Evolutionary conservation across 2,113 vertebrate genomes (phyloP).

Genomic region (Nibea albiflora): DNA sequence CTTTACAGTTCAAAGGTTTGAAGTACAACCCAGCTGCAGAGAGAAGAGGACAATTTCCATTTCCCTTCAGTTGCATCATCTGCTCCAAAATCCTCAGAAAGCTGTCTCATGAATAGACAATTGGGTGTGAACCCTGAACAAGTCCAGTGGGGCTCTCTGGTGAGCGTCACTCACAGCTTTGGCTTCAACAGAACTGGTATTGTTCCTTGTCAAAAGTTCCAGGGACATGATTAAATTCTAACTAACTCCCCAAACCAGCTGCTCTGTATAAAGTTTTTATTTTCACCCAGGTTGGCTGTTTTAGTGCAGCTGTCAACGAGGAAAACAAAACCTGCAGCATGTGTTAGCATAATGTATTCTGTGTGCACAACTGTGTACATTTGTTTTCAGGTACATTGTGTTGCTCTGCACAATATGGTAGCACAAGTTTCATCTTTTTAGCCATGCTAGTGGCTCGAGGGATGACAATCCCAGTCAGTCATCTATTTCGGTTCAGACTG

Average conservation of each 20-base stretch:
- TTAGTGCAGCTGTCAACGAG: background rate
- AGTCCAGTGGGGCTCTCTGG: conserved; percentile 9
- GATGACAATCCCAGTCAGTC: background rate
- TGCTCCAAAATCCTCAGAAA: conserved; percentile 29
- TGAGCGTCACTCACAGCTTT: conserved; percentile 14
- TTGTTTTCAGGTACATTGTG: background rate
- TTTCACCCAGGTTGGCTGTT: background rate
- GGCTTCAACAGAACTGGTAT: conserved; percentile 3
- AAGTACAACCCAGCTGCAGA: background rate
- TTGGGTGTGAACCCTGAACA: conserved; percentile 21
- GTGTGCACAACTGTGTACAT: background rate
- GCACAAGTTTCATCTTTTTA: background rate
- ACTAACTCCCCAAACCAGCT: background rate
- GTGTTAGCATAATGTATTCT: conserved; percentile 20
- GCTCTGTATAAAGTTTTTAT: background rate
- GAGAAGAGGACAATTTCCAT: conserved; percentile 34
- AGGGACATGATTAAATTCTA: conserved; percentile 17
- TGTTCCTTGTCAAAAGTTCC: background rate
- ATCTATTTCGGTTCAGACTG: background rate
- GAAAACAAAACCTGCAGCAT: conserved; percentile 19
- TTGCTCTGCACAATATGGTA: background rate
- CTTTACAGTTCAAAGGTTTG: conserved; percentile 29
- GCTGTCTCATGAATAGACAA: conserved; percentile 41
- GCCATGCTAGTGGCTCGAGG: background rate
- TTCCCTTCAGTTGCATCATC: conserved; percentile 64